These are phyloP conservation scores for Lumbricus terrestris DNA, from an alignment of 2,888 invertebrate genomes.

Conservation along the genomic window DNA sequence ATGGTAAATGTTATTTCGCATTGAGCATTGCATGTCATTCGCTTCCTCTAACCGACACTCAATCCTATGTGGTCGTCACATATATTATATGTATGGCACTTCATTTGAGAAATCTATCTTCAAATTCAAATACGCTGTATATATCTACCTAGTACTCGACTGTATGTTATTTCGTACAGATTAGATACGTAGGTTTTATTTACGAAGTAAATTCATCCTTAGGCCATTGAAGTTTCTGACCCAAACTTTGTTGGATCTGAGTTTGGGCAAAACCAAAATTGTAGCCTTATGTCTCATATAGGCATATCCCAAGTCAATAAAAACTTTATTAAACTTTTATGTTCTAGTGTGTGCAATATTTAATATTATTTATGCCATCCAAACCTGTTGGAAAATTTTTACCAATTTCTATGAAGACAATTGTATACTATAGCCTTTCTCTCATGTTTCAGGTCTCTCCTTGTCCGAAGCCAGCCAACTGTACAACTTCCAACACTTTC, in stretches of 20 bases:
- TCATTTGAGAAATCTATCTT: not conserved
- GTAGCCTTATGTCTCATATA: too few relatives aligned
- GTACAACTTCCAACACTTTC: conserved; percentile 75
- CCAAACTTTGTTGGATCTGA: too few relatives aligned
- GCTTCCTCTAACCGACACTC: not conserved
- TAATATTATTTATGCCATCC: not conserved
- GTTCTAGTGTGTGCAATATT: not conserved
- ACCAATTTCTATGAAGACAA: not conserved
- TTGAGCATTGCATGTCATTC: not conserved
- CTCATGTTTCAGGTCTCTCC: conserved; percentile 53
- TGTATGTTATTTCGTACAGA: not conserved
- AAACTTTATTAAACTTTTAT: not conserved
- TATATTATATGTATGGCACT: not conserved
- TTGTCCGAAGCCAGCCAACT: conserved; percentile 69
- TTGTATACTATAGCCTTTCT: not conserved
- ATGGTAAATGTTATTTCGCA: conserved; percentile 16
- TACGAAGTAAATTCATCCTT: not conserved
- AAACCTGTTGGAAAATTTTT: not conserved
- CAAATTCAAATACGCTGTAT: not conserved
- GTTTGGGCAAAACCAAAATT: not conserved
- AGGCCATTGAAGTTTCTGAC: not conserved
- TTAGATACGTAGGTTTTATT: too few relatives aligned
- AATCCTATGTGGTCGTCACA: not conserved
- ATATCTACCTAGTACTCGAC: not conserved
- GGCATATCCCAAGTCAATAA: not conserved